Evolutionary conservation across 2,113 vertebrate genomes (phyloP), one percentile per base, ranked within the genome.

Genomic region (Accipiter virgatus): DNA sequence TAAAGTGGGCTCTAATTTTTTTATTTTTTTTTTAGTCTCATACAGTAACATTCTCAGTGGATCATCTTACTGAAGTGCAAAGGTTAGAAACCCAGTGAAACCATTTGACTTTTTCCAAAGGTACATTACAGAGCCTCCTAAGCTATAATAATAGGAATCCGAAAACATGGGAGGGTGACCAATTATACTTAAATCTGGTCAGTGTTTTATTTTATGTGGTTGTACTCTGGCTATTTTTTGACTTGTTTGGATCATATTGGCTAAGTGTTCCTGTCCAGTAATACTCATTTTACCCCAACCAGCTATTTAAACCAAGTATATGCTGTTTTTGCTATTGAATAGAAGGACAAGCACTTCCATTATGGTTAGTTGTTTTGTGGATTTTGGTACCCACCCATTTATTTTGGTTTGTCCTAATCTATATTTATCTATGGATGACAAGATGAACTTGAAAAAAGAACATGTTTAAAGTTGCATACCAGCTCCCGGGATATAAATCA

Each of bases 361-460:
- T 99, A 98, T 98, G 99, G 99, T 98, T 98, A 98, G 98, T 98
- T 98, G 98, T 98, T 98, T 98, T 97, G 98, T 73, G 97, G 98
- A 98, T 98, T 98, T 97, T 91, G 93, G 98, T 98, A 98, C 98
- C 98, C 98, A 98, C 98, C 98, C 98, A 97, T 98, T 98, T 98
- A 99, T 99, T 99, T 99, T 98, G 98, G 98, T 98, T 99, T 98
- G 97, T 98, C 96, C 96, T 96, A 98, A 98, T 98, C 99, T 99
- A 99, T 99, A 99, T 99, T 99, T 98, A 99, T 98, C 97, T 96
- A 88, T 72, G 96, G 97, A 97, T 98, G 98, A 99, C 99, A 99
- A 98, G 98, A 98, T 97, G 98, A 98, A 98, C 97, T 98, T 98
- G 97, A 98, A 98, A 98, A 98, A 96, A 98, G 96, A 97, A 97